Evolutionary conservation across 2,888 invertebrate genomes (phyloP).

Genomic region (Dusona sp.): DNA sequence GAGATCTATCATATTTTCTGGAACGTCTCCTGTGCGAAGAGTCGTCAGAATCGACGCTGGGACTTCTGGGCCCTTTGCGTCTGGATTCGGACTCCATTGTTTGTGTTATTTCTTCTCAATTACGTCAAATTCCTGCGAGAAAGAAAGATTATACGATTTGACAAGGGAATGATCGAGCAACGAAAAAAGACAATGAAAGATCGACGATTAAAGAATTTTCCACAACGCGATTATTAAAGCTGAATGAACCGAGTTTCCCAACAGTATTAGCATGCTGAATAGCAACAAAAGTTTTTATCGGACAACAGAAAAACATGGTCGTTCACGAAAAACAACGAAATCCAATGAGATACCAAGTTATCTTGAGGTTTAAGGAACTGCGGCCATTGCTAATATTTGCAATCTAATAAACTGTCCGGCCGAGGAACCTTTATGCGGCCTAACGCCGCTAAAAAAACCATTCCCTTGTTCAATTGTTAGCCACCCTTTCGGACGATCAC

Average conservation of each 20-base stretch:
- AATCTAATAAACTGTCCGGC: constrained; percentile 26
- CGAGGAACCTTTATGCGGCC: constrained; percentile 6
- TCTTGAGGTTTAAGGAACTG: not conserved
- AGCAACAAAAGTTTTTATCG: not conserved
- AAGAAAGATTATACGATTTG: not conserved
- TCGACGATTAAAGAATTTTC: not conserved
- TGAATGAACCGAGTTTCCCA: not conserved
- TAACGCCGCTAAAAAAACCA: constrained; percentile 43
- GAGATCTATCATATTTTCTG: constrained; percentile 82
- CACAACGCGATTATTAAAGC: not conserved
- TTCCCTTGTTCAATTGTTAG: constrained; percentile 25
- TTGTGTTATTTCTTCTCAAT: constrained; percentile 12
- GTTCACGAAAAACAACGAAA: not conserved
- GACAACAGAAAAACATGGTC: not conserved
- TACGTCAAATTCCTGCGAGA: constrained; percentile 6
- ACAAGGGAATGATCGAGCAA: not conserved
- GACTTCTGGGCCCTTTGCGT: constrained; percentile 81
- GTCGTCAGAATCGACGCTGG: constrained; percentile 81
- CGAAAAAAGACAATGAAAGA: not conserved
- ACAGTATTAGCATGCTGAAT: not conserved
- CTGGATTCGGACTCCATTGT: constrained; percentile 78
- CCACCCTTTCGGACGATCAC: not conserved
- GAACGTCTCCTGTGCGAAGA: constrained; percentile 79
- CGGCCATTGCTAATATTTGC: constrained; percentile 51
- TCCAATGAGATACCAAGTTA: too few relatives aligned